phyloP scores from a whole-genome alignment of 2,113 vertebrate species.

The Malaclemys terrapin region DNA sequence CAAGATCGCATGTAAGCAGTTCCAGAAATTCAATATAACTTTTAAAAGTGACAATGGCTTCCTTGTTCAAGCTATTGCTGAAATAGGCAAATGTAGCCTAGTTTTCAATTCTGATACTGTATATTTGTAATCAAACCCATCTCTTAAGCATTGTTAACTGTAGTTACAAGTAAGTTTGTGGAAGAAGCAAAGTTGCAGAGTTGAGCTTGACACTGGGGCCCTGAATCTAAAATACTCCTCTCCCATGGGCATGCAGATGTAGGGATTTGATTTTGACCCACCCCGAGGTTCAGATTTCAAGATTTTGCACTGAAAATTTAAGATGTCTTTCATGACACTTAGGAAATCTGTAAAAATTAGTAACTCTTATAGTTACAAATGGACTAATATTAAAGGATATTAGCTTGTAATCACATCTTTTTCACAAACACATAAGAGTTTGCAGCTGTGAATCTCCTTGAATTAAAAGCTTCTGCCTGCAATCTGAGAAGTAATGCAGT shows the following conservation, averaged over 20 bases:
- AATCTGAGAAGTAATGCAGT: not conserved
- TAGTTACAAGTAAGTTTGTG: not conserved
- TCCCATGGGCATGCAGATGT: not conserved
- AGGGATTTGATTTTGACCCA: rapidly evolving
- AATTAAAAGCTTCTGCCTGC: slow-evolving; percentile 37
- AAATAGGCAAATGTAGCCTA: slow-evolving; percentile 45
- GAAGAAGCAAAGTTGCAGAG: slow-evolving; percentile 30
- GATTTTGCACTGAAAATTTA: not conserved
- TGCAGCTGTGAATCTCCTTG: not conserved
- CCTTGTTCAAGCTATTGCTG: slow-evolving; percentile 52
- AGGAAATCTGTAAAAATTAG: not conserved
- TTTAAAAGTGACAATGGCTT: slow-evolving; percentile 9
- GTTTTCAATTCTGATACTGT: slow-evolving; percentile 38
- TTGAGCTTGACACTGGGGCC: not conserved
- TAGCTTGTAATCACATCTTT: not conserved
- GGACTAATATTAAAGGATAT: not conserved
- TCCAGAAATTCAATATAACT: not conserved
- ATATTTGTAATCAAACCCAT: slow-evolving; percentile 57
- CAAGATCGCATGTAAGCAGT: slow-evolving; percentile 20
- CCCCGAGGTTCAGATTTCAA: not conserved
- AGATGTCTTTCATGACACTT: not conserved
- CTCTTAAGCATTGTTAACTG: slow-evolving; percentile 26
- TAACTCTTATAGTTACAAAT: not conserved
- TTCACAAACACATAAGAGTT: not conserved
- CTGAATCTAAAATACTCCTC: not conserved